Evolutionary conservation across 64 coral and sea anemone genomes (phyloP).

Genomic region (Montipora sp.): DNA sequence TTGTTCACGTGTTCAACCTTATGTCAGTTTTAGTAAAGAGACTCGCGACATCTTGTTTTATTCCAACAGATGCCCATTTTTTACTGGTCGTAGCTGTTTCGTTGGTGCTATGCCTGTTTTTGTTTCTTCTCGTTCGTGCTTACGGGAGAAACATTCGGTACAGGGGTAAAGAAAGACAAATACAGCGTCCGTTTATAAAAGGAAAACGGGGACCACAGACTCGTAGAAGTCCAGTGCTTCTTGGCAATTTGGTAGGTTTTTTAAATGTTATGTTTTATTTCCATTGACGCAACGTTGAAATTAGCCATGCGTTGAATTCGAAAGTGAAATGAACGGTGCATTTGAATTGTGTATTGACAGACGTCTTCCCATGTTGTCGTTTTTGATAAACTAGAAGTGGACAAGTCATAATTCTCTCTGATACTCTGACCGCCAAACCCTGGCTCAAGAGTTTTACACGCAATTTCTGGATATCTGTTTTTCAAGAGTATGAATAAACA

Average conservation of each 20-base stretch:
- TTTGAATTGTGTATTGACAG: neutral
- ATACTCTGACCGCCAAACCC: neutral
- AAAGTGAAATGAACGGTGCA: neutral
- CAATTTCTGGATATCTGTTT: neutral
- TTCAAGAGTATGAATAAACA: neutral
- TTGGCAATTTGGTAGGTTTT: conserved; percentile 20
- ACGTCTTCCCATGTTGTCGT: too few relatives aligned
- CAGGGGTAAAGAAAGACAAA: neutral
- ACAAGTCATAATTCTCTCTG: neutral
- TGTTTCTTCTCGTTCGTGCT: conserved; percentile 9
- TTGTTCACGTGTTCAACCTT: conserved; percentile 2
- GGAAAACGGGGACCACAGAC: neutral
- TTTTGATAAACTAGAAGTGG: neutral
- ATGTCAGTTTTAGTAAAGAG: neutral
- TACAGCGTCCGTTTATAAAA: conserved; percentile 21
- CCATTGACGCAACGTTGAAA: neutral
- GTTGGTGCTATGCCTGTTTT: neutral
- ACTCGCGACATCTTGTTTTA: neutral
- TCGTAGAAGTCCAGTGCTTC: neutral
- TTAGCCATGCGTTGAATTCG: neutral
- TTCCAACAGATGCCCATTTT: conserved; percentile 5
- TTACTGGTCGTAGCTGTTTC: conserved; percentile 13
- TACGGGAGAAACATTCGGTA: neutral
- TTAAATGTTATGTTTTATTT: neutral
- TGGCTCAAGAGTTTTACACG: neutral